Evolutionary conservation across 1,140 invertebrate species (phyloP).

Genomic region (Drosophila rhopaloa): DNA sequence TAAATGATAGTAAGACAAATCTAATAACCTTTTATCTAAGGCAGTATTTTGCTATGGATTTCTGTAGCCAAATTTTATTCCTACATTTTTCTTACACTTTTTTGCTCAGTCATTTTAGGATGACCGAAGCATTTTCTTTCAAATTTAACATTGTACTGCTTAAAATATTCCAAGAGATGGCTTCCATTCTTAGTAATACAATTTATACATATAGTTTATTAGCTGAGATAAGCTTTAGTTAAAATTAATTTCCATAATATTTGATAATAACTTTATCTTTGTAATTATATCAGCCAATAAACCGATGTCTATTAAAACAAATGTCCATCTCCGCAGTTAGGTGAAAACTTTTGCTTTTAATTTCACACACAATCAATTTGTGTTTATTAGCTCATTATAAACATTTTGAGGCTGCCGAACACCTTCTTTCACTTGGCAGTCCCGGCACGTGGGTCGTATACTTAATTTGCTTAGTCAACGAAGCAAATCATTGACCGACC

Average conservation of each 20-base stretch:
- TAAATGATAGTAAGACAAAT: too few species aligned
- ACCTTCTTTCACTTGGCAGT: constrained; percentile 28
- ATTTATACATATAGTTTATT: too few species aligned
- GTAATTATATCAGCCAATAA: constrained; percentile 11
- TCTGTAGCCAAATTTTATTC: too few species aligned
- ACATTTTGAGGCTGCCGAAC: constrained; percentile 37
- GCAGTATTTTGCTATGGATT: too few species aligned
- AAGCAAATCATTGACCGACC: constrained; percentile 72
- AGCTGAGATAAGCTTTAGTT: neutral
- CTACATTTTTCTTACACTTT: too few species aligned
- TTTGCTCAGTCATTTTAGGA: too few species aligned
- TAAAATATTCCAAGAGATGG: too few species aligned
- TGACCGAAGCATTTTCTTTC: too few species aligned
- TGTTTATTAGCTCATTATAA: constrained; percentile 75
- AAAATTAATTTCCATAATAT: neutral
- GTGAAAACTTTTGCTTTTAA: constrained; percentile 53
- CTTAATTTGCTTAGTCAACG: constrained; percentile 80
- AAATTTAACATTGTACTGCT: too few species aligned
- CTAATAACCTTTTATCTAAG: too few species aligned
- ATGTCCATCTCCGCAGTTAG: constrained; percentile 1
- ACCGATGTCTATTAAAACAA: constrained; percentile 11
- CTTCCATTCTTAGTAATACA: too few species aligned
- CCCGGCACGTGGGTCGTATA: constrained; percentile 63
- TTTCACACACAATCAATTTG: constrained; percentile 69
- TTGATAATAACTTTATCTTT: neutral